Percentiles rank a stretch among this genome's conserved stretches.
phyloP scores from a whole-genome alignment of 1,140 invertebrate species.

The Drosophila mayri region DNA sequence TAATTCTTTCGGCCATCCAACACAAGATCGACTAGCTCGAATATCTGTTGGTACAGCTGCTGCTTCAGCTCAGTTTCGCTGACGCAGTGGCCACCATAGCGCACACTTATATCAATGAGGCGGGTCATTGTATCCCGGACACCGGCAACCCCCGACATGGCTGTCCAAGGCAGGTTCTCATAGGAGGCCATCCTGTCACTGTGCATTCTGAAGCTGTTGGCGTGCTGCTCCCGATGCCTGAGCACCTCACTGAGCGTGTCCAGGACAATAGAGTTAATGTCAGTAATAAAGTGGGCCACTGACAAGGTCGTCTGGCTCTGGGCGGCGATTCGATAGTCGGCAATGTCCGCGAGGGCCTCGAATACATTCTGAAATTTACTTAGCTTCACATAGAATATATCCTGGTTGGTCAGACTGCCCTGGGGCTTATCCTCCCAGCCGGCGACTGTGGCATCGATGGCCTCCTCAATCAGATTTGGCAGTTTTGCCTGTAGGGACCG shows the following conservation, averaged over 20 bases:
- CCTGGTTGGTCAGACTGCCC: constrained; percentile 88
- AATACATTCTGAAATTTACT: constrained; percentile 87
- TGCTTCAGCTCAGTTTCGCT: constrained; percentile 86
- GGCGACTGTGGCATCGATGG: constrained; percentile 87
- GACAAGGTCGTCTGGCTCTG: constrained; percentile 85
- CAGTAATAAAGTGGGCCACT: constrained; percentile 86
- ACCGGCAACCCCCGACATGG: constrained; percentile 86
- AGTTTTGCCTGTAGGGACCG: constrained; percentile 63
- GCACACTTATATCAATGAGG: constrained; percentile 85
- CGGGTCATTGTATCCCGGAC: constrained; percentile 86
- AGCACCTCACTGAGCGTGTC: constrained; percentile 87
- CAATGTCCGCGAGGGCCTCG: constrained; percentile 86
- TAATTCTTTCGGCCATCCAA: constrained; percentile 91
- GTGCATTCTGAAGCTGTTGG: constrained; percentile 85
- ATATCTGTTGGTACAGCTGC: constrained; percentile 89
- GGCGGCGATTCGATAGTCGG: constrained; percentile 86
- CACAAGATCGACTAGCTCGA: constrained; percentile 91
- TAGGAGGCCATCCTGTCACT: constrained; percentile 45
- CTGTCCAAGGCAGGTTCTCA: constrained; percentile 90
- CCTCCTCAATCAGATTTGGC: constrained; percentile 79
- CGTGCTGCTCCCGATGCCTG: constrained; percentile 87
- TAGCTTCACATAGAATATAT: constrained; percentile 91
- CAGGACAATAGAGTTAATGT: constrained; percentile 87
- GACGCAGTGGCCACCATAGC: constrained; percentile 87
- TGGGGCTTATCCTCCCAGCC: constrained; percentile 85